Evolutionary conservation across 2,888 invertebrate species (phyloP).

Genomic region (Apamea monoglypha): DNA sequence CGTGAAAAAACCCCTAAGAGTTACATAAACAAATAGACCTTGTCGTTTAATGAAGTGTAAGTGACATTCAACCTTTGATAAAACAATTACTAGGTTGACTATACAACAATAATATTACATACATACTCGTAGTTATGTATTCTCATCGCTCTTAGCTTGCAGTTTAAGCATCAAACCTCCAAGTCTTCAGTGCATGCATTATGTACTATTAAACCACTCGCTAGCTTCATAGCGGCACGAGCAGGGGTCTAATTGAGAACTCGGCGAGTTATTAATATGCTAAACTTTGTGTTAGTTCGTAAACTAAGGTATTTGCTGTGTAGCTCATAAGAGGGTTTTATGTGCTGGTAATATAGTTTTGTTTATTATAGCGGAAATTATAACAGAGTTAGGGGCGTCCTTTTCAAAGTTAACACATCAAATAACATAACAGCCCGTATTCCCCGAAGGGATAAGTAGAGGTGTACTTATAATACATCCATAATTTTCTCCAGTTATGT

Average conservation of each 20-base stretch:
- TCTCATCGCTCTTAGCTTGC: constrained; percentile 15
- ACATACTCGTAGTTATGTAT: background rate
- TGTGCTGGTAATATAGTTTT: constrained; percentile 8
- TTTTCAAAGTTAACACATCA: background rate
- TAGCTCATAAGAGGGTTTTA: constrained; percentile 3
- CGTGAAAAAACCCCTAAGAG: too few relatives aligned
- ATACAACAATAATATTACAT: background rate
- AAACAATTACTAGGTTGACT: background rate
- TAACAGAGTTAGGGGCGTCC: background rate
- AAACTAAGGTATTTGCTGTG: constrained; percentile 17
- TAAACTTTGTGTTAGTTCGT: constrained; percentile 24
- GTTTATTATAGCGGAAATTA: background rate
- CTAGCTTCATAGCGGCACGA: constrained; percentile 32
- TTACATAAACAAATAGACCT: too few relatives aligned
- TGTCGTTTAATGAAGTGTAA: background rate
- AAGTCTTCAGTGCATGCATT: constrained; percentile 34
- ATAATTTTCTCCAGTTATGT: background rate
- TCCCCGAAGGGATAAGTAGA: background rate
- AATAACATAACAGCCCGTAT: background rate
- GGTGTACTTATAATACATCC: background rate
- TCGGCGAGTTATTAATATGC: constrained; percentile 42
- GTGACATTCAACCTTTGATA: background rate
- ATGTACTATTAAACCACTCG: constrained; percentile 34
- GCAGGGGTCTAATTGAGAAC: constrained; percentile 44
- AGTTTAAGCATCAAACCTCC: constrained; percentile 6